Conservation (phyloP, 2,888 invertebrate genomes). For the Nyleta sp. region DNA sequence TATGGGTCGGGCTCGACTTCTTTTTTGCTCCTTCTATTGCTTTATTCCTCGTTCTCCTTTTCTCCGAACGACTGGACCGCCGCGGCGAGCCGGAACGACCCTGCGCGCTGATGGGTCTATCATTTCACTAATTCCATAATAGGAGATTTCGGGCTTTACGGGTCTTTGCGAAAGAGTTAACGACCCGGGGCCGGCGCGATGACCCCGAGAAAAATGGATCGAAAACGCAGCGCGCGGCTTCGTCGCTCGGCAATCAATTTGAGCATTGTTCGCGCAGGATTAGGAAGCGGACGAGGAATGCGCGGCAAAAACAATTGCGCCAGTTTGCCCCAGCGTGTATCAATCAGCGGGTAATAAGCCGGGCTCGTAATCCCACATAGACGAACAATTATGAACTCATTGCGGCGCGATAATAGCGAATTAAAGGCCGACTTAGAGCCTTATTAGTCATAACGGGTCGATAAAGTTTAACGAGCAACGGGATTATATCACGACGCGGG, state of each 20-base stretch:
- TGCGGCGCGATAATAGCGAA: constrained; percentile 23
- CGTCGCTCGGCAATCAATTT: no score
- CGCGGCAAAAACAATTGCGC: constrained; percentile 11
- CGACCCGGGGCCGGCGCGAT: constrained; percentile 71
- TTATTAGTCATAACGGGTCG: constrained; percentile 42
- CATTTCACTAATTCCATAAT: constrained; percentile 81
- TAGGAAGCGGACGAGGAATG: constrained; percentile 4
- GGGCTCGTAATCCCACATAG: constrained; percentile 15
- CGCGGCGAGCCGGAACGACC: constrained; percentile 69
- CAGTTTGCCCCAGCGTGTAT: constrained; percentile 7
- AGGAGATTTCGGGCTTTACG: constrained; percentile 76
- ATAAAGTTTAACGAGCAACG: constrained; percentile 47
- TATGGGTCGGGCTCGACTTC: constrained; percentile 79
- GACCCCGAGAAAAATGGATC: constrained; percentile 61
- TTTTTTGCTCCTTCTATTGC: constrained; percentile 69
- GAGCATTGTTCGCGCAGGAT: neutral
- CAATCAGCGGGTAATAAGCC: constrained; percentile 31
- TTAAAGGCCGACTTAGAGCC: constrained; percentile 18
- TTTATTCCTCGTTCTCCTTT: constrained; percentile 66
- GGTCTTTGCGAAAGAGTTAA: constrained; percentile 69
- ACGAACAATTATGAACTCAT: constrained; percentile 37
- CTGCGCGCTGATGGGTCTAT: constrained; percentile 80
- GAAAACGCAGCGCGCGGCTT: no score
- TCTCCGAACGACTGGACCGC: constrained; percentile 72
- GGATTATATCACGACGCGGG: neutral